Percentiles rank a stretch among this genome's conserved stretches.
phyloP scores from a whole-genome alignment of 53 echinoderm and acorn worm species.

The Actinopyga echinites region DNA sequence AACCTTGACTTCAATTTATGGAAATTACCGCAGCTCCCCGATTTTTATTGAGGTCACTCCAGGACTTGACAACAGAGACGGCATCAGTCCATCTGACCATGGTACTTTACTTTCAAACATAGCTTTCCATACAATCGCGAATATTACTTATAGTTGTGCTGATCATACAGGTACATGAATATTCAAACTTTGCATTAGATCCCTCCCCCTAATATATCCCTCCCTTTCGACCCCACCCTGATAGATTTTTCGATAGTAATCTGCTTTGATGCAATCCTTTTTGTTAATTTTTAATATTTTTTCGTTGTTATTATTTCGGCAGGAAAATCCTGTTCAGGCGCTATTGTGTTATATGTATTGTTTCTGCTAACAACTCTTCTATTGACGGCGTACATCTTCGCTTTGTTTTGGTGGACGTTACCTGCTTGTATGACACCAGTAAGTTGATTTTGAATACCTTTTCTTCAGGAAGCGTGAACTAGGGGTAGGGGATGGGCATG shows the following conservation, averaged over 20 bases:
- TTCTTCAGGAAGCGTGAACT: neutral
- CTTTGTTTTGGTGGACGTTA: neutral
- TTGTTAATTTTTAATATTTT: too few species aligned
- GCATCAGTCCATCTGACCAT: neutral
- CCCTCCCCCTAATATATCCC: too few species aligned
- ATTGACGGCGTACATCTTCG: neutral
- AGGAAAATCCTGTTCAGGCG: neutral
- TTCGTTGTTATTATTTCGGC: too few species aligned
- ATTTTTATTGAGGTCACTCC: slow-evolving; percentile 51
- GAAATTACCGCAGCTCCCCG: slow-evolving; percentile 45
- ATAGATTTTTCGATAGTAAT: too few species aligned
- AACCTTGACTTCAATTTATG: slow-evolving; percentile 50
- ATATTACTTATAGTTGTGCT: too few species aligned
- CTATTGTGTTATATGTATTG: neutral
- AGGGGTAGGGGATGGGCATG: too few species aligned
- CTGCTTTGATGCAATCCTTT: too few species aligned
- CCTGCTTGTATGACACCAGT: neutral
- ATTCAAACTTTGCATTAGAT: too few species aligned
- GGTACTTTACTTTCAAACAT: neutral
- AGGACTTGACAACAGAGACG: slow-evolving; percentile 43
- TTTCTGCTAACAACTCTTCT: neutral
- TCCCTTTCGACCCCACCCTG: too few species aligned
- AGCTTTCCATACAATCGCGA: neutral
- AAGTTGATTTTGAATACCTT: neutral
- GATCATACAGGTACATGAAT: too few species aligned